Evolutionary conservation across 2,888 invertebrate genomes (phyloP), one percentile per base, ranked within the genome.

Genomic region (Ptychoptera contaminata): DNA sequence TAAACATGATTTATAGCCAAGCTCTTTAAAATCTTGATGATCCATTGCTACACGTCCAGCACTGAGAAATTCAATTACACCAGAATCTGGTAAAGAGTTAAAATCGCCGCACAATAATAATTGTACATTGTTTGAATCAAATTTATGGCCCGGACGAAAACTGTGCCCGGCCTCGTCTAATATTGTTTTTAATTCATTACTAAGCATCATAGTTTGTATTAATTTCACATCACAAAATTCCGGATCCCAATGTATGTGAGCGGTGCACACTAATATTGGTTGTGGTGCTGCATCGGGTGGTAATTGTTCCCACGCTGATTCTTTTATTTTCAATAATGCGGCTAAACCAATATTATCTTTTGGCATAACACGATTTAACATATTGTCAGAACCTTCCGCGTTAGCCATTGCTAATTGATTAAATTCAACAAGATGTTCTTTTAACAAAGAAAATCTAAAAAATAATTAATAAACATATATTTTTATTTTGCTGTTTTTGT

Each of bases 221-320:
- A 99, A 76, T 68, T 98, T 98, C 40, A 98, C 98, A 69, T 98
- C 98, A 65, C 96, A 94, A 69, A 84, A 97, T 70, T 98, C 96
- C 0, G 98, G 98, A 72, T 99, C 97, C 98, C 98, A 99, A 67
- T 98, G 97, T 56, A 98, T 92, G 69, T 98, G 98, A 32, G 97
- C 96, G 30, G 96, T 98, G 67, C 96, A 94, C 43, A 98, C 93
- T 48, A 97, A 71, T 49, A 98, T 73, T 15, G 90, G 88, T 61
- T 90, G 88, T 54, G 79, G 78, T 49, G 76, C 76, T 52, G 79
- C 74, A 60, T 91, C 87, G 9, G 77, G 70, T 43, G 85, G 82
- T 57, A 81, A 61, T 48, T 82, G 81, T 74, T 90, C 90, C 87
- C 92, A 96, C 9, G 93, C 91, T 43, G 81, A 85, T 60, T 93